These are phyloP conservation scores for Bubo scandiacus DNA, from an alignment of 2,113 vertebrate genomes.

Conservation along the genomic window DNA sequence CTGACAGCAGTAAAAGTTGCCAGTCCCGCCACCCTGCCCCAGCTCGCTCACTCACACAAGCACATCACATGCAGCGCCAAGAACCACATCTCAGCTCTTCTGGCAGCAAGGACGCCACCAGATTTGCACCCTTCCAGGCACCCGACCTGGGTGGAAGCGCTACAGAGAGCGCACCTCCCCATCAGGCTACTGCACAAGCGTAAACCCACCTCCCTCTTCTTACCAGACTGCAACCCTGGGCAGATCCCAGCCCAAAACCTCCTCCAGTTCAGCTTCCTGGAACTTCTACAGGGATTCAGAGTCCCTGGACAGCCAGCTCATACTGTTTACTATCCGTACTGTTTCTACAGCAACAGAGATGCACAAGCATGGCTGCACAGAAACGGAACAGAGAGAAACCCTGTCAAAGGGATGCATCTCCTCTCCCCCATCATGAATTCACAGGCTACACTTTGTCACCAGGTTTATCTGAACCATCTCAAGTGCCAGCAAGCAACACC, in stretches of 20 bases:
- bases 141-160: fast-evolving
- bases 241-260: background rate
- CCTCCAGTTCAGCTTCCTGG: background rate
- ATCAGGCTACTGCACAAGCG: background rate
- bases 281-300: background rate
- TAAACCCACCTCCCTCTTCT: background rate
- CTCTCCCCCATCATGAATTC: background rate
- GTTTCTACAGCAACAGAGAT: conserved; percentile 34
- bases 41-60: fast-evolving
- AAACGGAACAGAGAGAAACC: background rate
- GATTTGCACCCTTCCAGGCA: background rate
- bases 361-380: background rate
- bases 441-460: background rate
- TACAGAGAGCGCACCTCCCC: background rate
- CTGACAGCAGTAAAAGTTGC: background rate
- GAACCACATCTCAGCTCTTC: background rate
- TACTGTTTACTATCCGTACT: background rate
- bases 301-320: background rate
- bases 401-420: background rate
- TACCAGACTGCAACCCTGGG: background rate
- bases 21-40: background rate
- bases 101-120: background rate
- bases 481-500: background rate
- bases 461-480: background rate
- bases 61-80: fast-evolving